A percentile compares a stretch with the other conserved stretches of the same genome.
Evolutionary conservation across 92 coral and sea anemone species (phyloP).

Genomic region (Siderastrea radians): DNA sequence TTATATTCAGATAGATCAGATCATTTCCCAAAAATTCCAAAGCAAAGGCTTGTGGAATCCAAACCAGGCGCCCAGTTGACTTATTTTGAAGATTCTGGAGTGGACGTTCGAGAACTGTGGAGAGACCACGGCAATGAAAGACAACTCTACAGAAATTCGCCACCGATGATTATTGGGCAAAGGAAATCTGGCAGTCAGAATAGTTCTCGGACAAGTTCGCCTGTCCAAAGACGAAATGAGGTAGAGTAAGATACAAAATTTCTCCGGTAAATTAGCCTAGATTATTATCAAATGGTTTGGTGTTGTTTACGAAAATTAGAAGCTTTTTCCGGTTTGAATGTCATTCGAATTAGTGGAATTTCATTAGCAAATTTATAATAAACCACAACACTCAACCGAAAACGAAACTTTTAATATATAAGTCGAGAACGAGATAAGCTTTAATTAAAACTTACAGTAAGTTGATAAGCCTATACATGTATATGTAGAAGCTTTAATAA

Average conservation of each 20-base stretch:
- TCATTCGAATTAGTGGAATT: too few relatives aligned
- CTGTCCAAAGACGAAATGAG: constrained; percentile 89
- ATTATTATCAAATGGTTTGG: background rate
- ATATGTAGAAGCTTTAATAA: too few relatives aligned
- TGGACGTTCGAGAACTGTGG: constrained; percentile 87
- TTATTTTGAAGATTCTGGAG: constrained; percentile 84
- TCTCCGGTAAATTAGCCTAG: background rate
- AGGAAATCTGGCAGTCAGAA: constrained; percentile 87
- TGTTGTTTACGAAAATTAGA: background rate
- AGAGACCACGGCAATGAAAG: constrained; percentile 89
- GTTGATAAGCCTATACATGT: too few relatives aligned
- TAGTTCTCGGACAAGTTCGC: constrained; percentile 92
- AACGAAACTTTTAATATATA: background rate
- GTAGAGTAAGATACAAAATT: constrained; percentile 38
- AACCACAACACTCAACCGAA: too few relatives aligned
- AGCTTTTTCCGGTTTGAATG: background rate
- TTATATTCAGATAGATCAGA: constrained; percentile 78
- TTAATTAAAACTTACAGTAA: too few relatives aligned
- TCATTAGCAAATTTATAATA: too few relatives aligned
- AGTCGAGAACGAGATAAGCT: too few relatives aligned
- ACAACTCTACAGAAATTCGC: constrained; percentile 84
- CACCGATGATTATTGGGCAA: constrained; percentile 86
- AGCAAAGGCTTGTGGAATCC: constrained; percentile 74
- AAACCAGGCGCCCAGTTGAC: constrained; percentile 73
- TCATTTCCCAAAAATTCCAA: constrained; percentile 81